A percentile compares a stretch with the other conserved stretches of the same genome.
Conservation (phyloP, 2,797 vertebrate species). For the Micropoecilia bifurca region DNA sequence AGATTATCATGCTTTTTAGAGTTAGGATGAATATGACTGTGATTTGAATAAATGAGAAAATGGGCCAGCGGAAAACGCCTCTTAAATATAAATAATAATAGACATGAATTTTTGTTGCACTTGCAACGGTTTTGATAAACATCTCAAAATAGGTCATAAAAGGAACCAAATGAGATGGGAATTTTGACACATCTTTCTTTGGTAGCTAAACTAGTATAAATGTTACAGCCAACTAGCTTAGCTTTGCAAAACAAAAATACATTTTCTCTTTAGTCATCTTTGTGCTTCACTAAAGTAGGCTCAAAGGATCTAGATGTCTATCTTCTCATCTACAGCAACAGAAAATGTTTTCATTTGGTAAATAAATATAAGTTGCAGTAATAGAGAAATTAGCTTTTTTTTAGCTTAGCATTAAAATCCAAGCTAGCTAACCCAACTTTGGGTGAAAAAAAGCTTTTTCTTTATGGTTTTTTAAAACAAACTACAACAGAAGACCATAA, state of each 20-base stretch:
- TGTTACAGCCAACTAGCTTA: background rate
- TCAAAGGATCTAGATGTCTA: background rate
- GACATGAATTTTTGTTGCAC: background rate
- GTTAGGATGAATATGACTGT: slow-evolving; percentile 40
- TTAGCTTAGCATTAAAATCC: background rate
- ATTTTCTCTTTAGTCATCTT: background rate
- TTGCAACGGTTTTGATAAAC: background rate
- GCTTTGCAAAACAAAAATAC: background rate
- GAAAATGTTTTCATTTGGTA: background rate
- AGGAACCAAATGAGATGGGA: slow-evolving; percentile 18
- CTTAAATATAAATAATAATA: slow-evolving; percentile 26
- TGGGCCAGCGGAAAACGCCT: slow-evolving; percentile 49
- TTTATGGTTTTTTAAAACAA: background rate
- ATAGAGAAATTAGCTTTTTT: background rate
- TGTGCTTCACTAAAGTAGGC: background rate
- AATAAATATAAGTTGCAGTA: background rate
- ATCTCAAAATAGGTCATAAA: slow-evolving; percentile 21
- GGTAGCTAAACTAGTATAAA: background rate
- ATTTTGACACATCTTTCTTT: background rate
- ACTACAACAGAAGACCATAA: slow-evolving; percentile 1
- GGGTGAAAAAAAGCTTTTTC: background rate
- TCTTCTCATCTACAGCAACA: background rate
- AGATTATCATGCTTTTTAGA: slow-evolving; percentile 57
- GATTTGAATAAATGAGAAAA: slow-evolving; percentile 42
- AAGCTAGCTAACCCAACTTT: background rate